Conservation (phyloP, 2,888 invertebrate species). For the Trachelus tabidus region DNA sequence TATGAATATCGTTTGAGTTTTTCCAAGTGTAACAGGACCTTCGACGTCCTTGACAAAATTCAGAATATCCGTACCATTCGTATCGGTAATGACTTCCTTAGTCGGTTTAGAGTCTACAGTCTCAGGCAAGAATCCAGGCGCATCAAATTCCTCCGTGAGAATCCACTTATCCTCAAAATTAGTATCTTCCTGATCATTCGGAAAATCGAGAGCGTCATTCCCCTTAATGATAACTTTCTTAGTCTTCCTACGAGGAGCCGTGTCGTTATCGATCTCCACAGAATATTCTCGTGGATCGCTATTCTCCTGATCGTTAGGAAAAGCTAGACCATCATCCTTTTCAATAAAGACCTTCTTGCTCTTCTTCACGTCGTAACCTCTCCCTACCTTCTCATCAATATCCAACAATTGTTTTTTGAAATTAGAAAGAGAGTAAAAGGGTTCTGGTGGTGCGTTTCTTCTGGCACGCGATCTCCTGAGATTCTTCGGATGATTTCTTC, state of each 20-base stretch:
- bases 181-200: neutral
- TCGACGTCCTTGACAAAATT: neutral
- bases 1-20: slow-evolving; percentile 29
- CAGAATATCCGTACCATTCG: neutral
- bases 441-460: slow-evolving; percentile 37
- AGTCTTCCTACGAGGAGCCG: neutral
- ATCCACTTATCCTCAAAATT: neutral
- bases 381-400: slow-evolving; percentile 40
- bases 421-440: slow-evolving; percentile 39
- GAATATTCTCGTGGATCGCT: slow-evolving; percentile 27
- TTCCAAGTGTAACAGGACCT: neutral
- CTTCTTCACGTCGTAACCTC: neutral
- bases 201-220: neutral
- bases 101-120: neutral
- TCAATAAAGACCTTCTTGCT: slow-evolving; percentile 20
- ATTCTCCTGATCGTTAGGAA: slow-evolving; percentile 47
- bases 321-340: slow-evolving; percentile 46
- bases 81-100: neutral
- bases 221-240: neutral
- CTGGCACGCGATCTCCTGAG: slow-evolving; percentile 33
- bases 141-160: neutral
- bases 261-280: slow-evolving; percentile 21
- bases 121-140: neutral
- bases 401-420: slow-evolving; percentile 53
- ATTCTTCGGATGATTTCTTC: slow-evolving; percentile 39